phyloP scores from a whole-genome alignment of 2,797 vertebrate genomes.

The Rachycentron canadum region DNA sequence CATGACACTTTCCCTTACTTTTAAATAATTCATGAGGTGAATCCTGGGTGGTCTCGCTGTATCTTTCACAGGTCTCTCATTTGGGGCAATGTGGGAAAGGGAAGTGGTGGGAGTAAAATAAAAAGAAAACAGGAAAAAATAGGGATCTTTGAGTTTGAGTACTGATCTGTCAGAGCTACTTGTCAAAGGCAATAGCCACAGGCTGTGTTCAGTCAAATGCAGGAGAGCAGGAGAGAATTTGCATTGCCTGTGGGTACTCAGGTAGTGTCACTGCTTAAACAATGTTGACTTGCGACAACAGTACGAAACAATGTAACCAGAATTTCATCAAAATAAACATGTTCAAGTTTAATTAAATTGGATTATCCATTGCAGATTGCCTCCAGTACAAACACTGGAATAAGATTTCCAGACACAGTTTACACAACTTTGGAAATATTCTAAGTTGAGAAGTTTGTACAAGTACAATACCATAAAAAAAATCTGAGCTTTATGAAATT shows the following conservation, averaged over 20 bases:
- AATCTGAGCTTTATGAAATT: conserved; percentile 2
- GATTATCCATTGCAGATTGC: conserved; percentile 55
- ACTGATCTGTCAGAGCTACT: conserved; percentile 49
- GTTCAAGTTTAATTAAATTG: conserved; percentile 70
- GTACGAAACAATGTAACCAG: conserved; percentile 54
- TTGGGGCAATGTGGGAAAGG: conserved; percentile 22
- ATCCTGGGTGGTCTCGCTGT: conserved; percentile 45
- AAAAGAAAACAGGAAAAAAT: conserved; percentile 25
- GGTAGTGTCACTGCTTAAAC: conserved; percentile 66
- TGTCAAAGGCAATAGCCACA: conserved; percentile 56
- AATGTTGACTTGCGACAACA: conserved; percentile 65
- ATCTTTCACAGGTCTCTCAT: conserved; percentile 47
- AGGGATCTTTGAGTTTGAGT: conserved; percentile 50
- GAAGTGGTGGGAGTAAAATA: conserved; percentile 49
- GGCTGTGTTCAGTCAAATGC: conserved; percentile 47
- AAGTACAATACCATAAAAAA: conserved; percentile 27
- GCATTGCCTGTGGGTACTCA: conserved; percentile 48
- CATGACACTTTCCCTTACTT: conserved; percentile 40
- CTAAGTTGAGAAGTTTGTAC: conserved; percentile 53
- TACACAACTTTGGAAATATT: conserved; percentile 41
- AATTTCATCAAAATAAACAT: conserved; percentile 71
- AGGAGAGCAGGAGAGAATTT: conserved; percentile 41
- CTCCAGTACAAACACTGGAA: conserved; percentile 70
- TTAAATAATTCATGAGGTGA: conserved; percentile 74
- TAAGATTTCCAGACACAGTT: conserved; percentile 53